Evolutionary conservation across 2,797 vertebrate species (phyloP).

Genomic region (Takifugu ocellatus): DNA sequence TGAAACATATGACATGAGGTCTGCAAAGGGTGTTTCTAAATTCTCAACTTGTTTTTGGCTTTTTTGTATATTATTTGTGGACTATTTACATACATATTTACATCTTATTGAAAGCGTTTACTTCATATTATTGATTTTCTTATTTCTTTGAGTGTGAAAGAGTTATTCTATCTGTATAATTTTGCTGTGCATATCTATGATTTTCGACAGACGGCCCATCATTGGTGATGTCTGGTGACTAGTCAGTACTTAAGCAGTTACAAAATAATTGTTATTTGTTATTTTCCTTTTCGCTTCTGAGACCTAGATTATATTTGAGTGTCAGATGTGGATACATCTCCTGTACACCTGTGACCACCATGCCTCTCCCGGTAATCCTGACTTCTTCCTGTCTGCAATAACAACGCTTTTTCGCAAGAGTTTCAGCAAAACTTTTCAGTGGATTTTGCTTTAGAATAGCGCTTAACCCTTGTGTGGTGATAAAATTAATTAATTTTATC

Average conservation of each 20-base stretch:
- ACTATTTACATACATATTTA: too few relatives aligned
- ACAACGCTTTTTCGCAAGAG: too few relatives aligned
- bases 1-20: slow-evolving; percentile 32
- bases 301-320: slow-evolving; percentile 41
- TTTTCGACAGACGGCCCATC: slow-evolving; percentile 56
- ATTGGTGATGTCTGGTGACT: slow-evolving; percentile 64
- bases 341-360: too few relatives aligned
- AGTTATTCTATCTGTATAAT: slow-evolving; percentile 47
- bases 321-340: slow-evolving; percentile 18
- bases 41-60: slow-evolving; percentile 39
- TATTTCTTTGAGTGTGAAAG: slow-evolving; percentile 43
- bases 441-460: too few relatives aligned
- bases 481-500: too few relatives aligned
- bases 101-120: slow-evolving; percentile 44
- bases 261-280: slow-evolving; percentile 39
- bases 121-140: slow-evolving; percentile 27
- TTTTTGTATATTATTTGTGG: slow-evolving; percentile 67
- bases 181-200: slow-evolving; percentile 66
- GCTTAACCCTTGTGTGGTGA: too few relatives aligned
- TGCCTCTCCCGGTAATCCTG: too few relatives aligned
- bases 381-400: too few relatives aligned
- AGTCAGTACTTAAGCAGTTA: slow-evolving; percentile 53
- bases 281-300: slow-evolving; percentile 30
- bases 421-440: too few relatives aligned
- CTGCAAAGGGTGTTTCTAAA: slow-evolving; percentile 45